Evolutionary conservation across 2,888 invertebrate genomes (phyloP).

Genomic region (Trilocha varians): DNA sequence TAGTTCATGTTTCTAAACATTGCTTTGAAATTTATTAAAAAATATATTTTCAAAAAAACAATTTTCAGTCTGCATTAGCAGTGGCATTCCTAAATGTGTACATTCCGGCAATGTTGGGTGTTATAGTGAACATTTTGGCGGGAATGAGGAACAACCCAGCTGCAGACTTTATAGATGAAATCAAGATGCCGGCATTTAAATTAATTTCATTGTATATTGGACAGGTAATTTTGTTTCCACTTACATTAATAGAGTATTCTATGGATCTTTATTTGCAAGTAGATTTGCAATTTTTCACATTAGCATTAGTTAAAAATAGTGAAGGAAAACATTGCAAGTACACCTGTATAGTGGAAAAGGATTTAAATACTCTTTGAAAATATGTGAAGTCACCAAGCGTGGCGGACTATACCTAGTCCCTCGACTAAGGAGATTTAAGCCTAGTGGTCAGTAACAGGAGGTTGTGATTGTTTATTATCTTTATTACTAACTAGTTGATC

Average conservation of each 20-base stretch:
- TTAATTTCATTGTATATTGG: conserved; percentile 79
- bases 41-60: not conserved
- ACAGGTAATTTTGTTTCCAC: conserved; percentile 71
- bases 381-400: no score
- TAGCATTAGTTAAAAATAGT: no score
- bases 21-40: not conserved
- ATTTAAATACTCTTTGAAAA: no score
- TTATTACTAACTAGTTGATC: no score
- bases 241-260: not conserved
- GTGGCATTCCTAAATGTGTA: conserved; percentile 92
- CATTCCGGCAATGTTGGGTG: conserved; percentile 88
- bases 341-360: no score
- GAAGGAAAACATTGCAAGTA: no score
- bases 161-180: conserved; percentile 71
- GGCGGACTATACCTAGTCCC: no score
- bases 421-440: no score
- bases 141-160: conserved; percentile 43
- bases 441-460: no score
- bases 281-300: no score
- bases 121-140: conserved; percentile 80
- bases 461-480: no score
- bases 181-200: conserved; percentile 78
- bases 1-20: no score
- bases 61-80: conserved; percentile 86
- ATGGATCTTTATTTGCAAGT: not conserved